A percentile compares a stretch with the other conserved stretches of the same genome.
phyloP scores from a whole-genome alignment of 1,140 invertebrate genomes.

The Phymorhynchus buccinoides region DNA sequence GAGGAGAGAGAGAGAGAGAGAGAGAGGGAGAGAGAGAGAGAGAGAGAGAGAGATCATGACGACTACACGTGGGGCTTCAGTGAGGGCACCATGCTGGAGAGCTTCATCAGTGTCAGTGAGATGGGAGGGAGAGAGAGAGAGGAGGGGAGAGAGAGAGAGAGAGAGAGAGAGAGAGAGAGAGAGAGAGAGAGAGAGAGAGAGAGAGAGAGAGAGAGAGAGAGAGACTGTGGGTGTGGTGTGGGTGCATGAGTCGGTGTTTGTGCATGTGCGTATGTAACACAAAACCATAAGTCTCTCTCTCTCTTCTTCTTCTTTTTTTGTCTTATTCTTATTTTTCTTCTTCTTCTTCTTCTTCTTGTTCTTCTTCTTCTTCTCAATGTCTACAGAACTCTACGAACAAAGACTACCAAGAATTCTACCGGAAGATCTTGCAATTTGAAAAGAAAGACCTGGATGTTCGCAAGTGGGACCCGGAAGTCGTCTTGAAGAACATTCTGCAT shows the following conservation, averaged over 20 bases:
- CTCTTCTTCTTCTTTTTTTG: too few species aligned
- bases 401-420: conserved; percentile 8
- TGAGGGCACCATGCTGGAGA: too few species aligned
- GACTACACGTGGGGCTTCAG: too few species aligned
- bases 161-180: background rate
- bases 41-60: too few species aligned
- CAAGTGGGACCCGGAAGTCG: background rate
- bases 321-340: too few species aligned
- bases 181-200: background rate
- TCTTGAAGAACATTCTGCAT: background rate
- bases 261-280: too few species aligned
- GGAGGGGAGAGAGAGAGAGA: background rate
- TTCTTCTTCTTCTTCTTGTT: too few species aligned
- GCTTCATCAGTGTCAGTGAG: too few species aligned
- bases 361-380: background rate
- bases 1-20: too few species aligned
- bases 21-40: too few species aligned
- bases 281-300: too few species aligned
- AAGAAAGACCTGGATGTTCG: background rate
- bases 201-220: background rate
- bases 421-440: background rate
- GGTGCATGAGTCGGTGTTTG: background rate
- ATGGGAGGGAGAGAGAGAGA: background rate
- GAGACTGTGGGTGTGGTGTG: background rate
- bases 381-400: background rate